Percentiles rank a stretch among this genome's conserved stretches.
Conservation (phyloP, 2,888 invertebrate species). For the Steinernema scapterisci region DNA sequence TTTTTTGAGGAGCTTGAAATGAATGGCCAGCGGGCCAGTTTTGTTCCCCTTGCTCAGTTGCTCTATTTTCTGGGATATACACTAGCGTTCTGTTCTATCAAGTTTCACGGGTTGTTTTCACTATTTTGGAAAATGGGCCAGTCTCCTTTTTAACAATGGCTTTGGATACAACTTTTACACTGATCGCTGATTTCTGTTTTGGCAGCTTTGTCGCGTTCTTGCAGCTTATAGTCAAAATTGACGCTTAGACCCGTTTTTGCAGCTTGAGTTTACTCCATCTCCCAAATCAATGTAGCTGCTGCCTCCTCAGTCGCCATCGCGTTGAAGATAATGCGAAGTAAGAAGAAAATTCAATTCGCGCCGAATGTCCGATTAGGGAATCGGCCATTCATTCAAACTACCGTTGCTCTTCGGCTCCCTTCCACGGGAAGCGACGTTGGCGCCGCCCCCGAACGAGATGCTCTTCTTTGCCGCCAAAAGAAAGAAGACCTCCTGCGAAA, state of each 20-base stretch:
- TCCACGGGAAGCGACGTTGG: background rate
- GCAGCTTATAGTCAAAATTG: background rate
- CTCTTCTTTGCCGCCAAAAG: no score
- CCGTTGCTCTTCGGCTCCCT: conserved; percentile 8
- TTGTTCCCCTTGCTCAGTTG: no score
- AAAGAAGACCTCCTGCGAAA: background rate
- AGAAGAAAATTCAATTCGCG: conserved; percentile 30
- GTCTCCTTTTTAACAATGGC: no score
- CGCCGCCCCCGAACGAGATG: background rate
- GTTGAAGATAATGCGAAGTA: conserved; percentile 5
- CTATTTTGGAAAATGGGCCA: no score
- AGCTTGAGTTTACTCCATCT: background rate
- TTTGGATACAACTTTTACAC: no score
- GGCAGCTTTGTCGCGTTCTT: no score
- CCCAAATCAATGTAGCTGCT: conserved; percentile 21
- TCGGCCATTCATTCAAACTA: conserved; percentile 10
- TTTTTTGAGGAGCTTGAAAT: no score
- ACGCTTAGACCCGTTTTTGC: background rate
- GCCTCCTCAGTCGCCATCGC: background rate
- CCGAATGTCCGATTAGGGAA: conserved; percentile 29
- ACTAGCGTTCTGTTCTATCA: no score
- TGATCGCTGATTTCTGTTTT: no score
- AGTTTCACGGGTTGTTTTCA: no score
- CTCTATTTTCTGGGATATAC: no score
- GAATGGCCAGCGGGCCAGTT: no score